These are phyloP conservation scores for Lepisosteus osseus DNA, from an alignment of 2,113 vertebrate species.

Conservation along the genomic window DNA sequence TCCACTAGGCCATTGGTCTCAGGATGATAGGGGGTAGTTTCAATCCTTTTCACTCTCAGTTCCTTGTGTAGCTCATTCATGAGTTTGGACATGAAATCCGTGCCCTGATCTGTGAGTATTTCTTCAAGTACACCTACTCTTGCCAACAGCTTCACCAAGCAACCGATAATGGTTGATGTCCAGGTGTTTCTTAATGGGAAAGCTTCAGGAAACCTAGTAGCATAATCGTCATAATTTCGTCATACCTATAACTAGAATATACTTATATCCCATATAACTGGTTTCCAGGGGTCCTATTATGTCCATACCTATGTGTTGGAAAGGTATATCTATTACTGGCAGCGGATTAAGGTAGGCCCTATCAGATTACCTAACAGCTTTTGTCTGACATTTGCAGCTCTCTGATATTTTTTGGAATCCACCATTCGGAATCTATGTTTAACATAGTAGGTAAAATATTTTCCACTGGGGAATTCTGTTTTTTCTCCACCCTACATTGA, in stretches of 20 bases:
- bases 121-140: too few species aligned
- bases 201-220: too few species aligned
- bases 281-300: too few species aligned
- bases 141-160: too few species aligned
- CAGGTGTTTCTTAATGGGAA: too few species aligned
- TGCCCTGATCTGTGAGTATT: too few species aligned
- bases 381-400: background rate
- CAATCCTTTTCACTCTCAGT: background rate
- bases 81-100: background rate
- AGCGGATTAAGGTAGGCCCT: background rate
- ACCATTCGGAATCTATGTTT: background rate
- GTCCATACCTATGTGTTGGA: too few species aligned
- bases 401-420: background rate
- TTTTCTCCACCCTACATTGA: background rate
- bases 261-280: too few species aligned
- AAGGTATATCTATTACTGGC: too few species aligned
- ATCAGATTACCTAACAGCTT: background rate
- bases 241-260: too few species aligned
- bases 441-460: background rate
- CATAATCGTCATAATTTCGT: too few species aligned
- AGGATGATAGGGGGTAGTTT: background rate
- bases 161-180: too few species aligned
- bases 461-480: background rate
- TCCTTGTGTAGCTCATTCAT: background rate
- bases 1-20: background rate